Evolutionary conservation across 2,888 invertebrate species (phyloP).

Genomic region (Ormyrus nitidulus): DNA sequence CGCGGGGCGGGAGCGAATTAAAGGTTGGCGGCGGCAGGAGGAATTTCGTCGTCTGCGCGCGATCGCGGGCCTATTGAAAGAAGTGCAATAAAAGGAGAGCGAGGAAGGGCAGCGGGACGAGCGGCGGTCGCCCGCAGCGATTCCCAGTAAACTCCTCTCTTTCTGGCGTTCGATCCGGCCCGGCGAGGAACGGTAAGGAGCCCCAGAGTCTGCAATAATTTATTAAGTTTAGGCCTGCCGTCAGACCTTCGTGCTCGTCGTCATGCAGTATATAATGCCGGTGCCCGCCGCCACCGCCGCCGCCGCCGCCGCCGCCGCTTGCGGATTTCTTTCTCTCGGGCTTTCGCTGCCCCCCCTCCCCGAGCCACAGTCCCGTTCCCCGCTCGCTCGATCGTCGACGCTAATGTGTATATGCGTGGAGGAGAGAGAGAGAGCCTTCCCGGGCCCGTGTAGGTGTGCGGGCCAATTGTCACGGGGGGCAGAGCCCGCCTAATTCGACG

Average conservation of each 20-base stretch:
- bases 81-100: slow-evolving; percentile 53
- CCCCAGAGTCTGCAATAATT: slow-evolving; percentile 68
- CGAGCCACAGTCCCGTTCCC: background rate
- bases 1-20: slow-evolving; percentile 54
- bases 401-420: slow-evolving; percentile 47
- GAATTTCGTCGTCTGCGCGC: slow-evolving; percentile 44
- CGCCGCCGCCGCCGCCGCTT: slow-evolving; percentile 1
- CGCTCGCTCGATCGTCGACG: slow-evolving; percentile 42
- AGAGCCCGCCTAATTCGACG: slow-evolving; percentile 37
- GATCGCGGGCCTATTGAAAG: slow-evolving; percentile 44
- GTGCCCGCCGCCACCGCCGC: background rate
- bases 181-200: slow-evolving; percentile 58
- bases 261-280: background rate
- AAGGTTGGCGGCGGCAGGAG: slow-evolving; percentile 67
- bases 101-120: slow-evolving; percentile 27
- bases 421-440: slow-evolving; percentile 13
- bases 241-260: slow-evolving; percentile 54
- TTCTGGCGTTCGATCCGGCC: slow-evolving; percentile 27
- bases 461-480: slow-evolving; percentile 35
- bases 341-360: slow-evolving; percentile 12
- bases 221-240: slow-evolving; percentile 70
- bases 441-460: slow-evolving; percentile 46
- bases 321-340: background rate
- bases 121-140: slow-evolving; percentile 57
- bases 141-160: slow-evolving; percentile 48